These are phyloP conservation scores for Galeopterus variegatus DNA, from an alignment of 2,113 vertebrate genomes.

Conservation along the genomic window DNA sequence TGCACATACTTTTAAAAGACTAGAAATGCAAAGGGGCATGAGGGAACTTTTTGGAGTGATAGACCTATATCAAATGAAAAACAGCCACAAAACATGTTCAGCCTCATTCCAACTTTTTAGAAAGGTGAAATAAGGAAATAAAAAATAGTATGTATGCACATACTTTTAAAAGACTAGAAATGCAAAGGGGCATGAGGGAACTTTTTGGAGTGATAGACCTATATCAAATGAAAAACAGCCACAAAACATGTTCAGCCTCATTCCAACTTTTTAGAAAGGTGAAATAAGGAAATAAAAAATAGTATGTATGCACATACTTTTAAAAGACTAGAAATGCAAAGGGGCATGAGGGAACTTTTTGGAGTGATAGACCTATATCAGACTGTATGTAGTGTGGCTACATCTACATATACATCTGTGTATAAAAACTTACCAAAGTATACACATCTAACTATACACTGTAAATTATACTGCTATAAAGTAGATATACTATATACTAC, in stretches of 20 bases:
- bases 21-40: not conserved
- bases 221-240: not conserved
- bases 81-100: not conserved
- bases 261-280: not conserved
- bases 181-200: not conserved
- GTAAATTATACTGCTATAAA: not conserved
- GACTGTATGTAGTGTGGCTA: not conserved
- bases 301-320: not conserved
- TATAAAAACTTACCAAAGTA: not conserved
- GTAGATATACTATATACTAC: not conserved
- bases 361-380: not conserved
- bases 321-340: not conserved
- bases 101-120: not conserved
- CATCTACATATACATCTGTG: not conserved
- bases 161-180: not conserved
- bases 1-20: not conserved
- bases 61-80: not conserved
- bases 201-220: not conserved
- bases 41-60: not conserved
- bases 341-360: not conserved
- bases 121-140: not conserved
- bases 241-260: not conserved
- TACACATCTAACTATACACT: not conserved
- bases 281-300: not conserved
- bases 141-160: not conserved